phyloP scores from a whole-genome alignment of 2,797 vertebrate genomes.

The Oreonectes daqikongensis region DNA sequence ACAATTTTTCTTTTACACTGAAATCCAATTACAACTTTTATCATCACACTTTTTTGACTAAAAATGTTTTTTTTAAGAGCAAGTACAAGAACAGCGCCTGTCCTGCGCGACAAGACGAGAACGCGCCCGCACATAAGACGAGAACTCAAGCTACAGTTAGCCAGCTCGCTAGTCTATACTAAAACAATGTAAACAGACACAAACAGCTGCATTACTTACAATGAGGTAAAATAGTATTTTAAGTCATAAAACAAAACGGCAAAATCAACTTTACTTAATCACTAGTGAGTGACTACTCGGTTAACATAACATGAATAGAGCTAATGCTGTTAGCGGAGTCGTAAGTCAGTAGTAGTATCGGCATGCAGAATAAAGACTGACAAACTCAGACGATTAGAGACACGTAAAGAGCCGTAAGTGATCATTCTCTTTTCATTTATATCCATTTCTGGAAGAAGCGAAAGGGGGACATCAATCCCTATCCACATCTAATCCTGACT shows the following conservation, averaged over 20 bases:
- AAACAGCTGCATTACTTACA: background rate
- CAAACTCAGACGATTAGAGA: constrained; percentile 21
- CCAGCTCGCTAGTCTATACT: background rate
- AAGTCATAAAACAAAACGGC: background rate
- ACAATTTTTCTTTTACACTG: too few species aligned
- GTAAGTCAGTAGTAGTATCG: constrained; percentile 7
- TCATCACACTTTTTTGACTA: too few species aligned
- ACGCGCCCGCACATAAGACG: background rate
- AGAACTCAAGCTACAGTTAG: constrained; percentile 35
- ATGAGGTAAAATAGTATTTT: background rate
- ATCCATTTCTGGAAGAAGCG: constrained; percentile 1
- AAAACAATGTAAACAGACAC: background rate
- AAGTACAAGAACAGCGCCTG: background rate
- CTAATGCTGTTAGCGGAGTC: constrained; percentile 43
- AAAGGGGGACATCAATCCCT: constrained; percentile 6
- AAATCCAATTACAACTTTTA: too few species aligned
- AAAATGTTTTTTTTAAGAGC: too few species aligned
- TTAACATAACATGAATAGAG: background rate
- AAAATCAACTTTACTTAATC: too few species aligned
- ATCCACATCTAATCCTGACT: constrained; percentile 9
- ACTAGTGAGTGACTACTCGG: background rate
- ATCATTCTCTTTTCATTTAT: constrained; percentile 16
- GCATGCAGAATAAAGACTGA: constrained; percentile 35
- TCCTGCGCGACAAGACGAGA: background rate
- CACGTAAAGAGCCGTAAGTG: background rate